Evolutionary conservation across 2,888 invertebrate genomes (phyloP).

Genomic region (Leptodirus hochenwartii): DNA sequence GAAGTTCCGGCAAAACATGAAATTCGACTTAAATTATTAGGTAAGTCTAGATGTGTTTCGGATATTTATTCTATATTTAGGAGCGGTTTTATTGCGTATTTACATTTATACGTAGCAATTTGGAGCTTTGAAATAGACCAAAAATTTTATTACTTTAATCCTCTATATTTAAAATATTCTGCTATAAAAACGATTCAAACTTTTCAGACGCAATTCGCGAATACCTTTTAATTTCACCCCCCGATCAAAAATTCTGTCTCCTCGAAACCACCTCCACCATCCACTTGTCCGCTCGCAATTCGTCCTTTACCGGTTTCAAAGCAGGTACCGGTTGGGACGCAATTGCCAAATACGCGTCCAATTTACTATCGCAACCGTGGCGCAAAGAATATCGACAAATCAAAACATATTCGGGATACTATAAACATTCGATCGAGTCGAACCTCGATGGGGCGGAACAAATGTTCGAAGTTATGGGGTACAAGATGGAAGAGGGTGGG

Average conservation of each 20-base stretch:
- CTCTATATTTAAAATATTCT: too few species aligned
- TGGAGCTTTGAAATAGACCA: too few species aligned
- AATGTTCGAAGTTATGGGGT: slow-evolving; percentile 70
- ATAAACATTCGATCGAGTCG: slow-evolving; percentile 70
- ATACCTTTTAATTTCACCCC: slow-evolving; percentile 57
- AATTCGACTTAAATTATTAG: slow-evolving; percentile 54
- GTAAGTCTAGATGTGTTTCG: not conserved
- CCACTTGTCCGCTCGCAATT: slow-evolving; percentile 47
- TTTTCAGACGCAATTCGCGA: slow-evolving; percentile 54
- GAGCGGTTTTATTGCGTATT: not conserved
- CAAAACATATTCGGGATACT: slow-evolving; percentile 75
- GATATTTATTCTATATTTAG: slow-evolving; percentile 1
- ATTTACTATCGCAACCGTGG: slow-evolving; percentile 76
- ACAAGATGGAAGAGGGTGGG: slow-evolving; percentile 39
- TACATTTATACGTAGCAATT: too few species aligned
- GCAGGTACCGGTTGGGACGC: slow-evolving; percentile 72
- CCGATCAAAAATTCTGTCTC: slow-evolving; percentile 61
- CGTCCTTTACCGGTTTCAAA: slow-evolving; percentile 63
- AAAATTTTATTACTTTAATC: too few species aligned
- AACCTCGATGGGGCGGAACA: slow-evolving; percentile 61
- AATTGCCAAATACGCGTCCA: slow-evolving; percentile 69
- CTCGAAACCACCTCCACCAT: slow-evolving; percentile 59
- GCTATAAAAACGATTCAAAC: too few species aligned
- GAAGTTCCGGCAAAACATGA: slow-evolving; percentile 61
- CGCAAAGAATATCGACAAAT: slow-evolving; percentile 67